A percentile compares a stretch with the other conserved stretches of the same genome.
Conservation (phyloP, 2,113 vertebrate species). For the Sinocyclocheilus anophthalmus region DNA sequence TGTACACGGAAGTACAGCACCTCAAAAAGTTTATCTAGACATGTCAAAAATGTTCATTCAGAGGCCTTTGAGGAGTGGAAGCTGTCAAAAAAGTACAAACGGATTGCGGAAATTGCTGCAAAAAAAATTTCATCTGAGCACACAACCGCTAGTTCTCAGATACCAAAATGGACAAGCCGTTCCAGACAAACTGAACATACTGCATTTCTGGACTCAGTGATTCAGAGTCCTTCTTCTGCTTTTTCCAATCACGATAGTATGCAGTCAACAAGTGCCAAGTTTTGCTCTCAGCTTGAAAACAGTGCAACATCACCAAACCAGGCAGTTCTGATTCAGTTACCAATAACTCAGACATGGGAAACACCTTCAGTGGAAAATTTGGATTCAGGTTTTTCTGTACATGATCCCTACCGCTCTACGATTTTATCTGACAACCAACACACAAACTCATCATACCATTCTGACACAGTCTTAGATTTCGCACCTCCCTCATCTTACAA, state of each 20-base stretch:
- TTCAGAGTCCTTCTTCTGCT: conserved; percentile 67
- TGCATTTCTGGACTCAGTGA: conserved; percentile 66
- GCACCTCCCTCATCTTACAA: conserved; percentile 63
- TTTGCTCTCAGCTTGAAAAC: conserved; percentile 78
- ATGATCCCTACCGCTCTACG: conserved; percentile 69
- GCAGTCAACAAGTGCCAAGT: conserved; percentile 76
- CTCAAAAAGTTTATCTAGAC: conserved; percentile 94
- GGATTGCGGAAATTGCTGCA: conserved; percentile 79
- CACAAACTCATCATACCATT: conserved; percentile 61
- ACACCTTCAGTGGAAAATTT: conserved; percentile 69
- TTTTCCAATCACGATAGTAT: conserved; percentile 77
- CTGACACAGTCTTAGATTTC: conserved; percentile 65
- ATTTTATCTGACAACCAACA: conserved; percentile 63
- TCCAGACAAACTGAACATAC: conserved; percentile 64
- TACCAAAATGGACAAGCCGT: conserved; percentile 67
- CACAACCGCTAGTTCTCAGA: conserved; percentile 69
- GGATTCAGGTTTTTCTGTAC: conserved; percentile 70
- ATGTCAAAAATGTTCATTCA: conserved; percentile 95
- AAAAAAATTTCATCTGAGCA: conserved; percentile 69
- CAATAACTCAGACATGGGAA: conserved; percentile 72
- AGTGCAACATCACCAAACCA: conserved; percentile 57
- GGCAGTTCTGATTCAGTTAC: conserved; percentile 67
- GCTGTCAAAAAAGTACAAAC: conserved; percentile 89
- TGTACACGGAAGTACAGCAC: conserved; percentile 94
- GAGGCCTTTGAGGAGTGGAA: conserved; percentile 96